Evolutionary conservation across 2,113 vertebrate genomes (phyloP).

Genomic region (Caretta caretta): DNA sequence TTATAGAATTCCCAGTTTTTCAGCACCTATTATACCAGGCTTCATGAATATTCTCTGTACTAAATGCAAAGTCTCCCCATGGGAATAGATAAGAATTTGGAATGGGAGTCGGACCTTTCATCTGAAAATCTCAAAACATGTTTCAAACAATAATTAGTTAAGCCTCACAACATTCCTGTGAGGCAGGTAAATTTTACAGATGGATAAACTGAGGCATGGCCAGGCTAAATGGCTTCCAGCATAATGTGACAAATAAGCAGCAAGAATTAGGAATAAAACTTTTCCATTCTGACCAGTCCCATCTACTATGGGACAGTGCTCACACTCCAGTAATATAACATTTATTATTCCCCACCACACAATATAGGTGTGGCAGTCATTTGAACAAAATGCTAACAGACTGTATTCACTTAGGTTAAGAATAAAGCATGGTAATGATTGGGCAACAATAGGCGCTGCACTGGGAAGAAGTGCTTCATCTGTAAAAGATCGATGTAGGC

Average conservation of each 20-base stretch:
- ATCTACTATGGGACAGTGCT: background rate
- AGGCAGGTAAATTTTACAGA: background rate
- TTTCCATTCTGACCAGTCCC: background rate
- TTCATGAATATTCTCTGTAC: background rate
- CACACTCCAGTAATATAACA: background rate
- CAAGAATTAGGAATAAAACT: background rate
- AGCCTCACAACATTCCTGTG: background rate
- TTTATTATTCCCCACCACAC: background rate
- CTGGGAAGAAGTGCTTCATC: slow-evolving; percentile 97
- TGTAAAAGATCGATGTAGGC: slow-evolving; percentile 95
- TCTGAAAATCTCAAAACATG: background rate
- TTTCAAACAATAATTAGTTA: background rate
- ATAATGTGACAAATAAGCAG: background rate
- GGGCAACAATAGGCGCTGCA: slow-evolving; percentile 97
- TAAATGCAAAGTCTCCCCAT: background rate
- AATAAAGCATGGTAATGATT: slow-evolving; percentile 97
- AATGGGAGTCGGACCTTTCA: background rate
- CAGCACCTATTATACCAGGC: accelerated
- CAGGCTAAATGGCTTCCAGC: background rate
- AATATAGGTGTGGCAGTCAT: background rate
- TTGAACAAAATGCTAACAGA: slow-evolving; percentile 60
- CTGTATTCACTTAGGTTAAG: slow-evolving; percentile 85
- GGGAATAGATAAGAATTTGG: background rate
- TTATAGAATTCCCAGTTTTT: background rate
- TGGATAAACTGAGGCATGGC: background rate